These are phyloP conservation scores for Theonella swinhoei DNA, from an alignment of 37 sponge, comb jelly and placozoan genomes.

Conservation along the genomic window DNA sequence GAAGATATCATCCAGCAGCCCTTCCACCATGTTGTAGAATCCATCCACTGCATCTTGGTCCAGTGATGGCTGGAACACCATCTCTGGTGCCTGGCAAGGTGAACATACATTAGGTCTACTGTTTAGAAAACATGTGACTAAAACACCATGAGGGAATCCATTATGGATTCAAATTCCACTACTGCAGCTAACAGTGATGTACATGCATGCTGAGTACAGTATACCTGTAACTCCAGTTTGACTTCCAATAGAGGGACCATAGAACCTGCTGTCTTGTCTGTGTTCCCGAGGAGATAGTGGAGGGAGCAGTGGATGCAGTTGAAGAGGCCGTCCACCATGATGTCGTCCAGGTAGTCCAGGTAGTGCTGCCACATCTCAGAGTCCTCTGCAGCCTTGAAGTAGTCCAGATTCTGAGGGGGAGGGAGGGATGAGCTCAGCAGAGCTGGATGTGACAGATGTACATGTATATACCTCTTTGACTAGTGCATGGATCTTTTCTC, in stretches of 20 bases:
- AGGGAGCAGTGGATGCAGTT: constrained; percentile 91
- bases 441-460: too few species aligned
- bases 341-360: constrained; percentile 94
- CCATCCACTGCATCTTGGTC: constrained; percentile 81
- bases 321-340: constrained; percentile 97
- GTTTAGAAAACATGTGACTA: too few species aligned
- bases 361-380: constrained; percentile 89
- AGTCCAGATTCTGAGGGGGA: constrained; percentile 63
- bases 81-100: constrained; percentile 70
- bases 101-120: too few species aligned
- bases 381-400: constrained; percentile 86
- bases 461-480: constrained; percentile 47
- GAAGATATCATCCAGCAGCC: constrained; percentile 88
- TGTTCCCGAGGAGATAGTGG: constrained; percentile 86
- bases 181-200: too few species aligned
- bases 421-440: too few species aligned
- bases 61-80: constrained; percentile 90
- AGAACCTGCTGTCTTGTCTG: constrained; percentile 52
- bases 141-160: too few species aligned
- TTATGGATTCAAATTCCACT: too few species aligned
- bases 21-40: constrained; percentile 89
- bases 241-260: constrained; percentile 89
- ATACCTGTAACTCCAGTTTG: constrained; percentile 90
- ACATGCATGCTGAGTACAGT: too few species aligned
- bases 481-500: constrained; percentile 83